Base-by-base conservation (phyloP, 2,888 invertebrate genomes). In the Drosophila rellima region DNA sequence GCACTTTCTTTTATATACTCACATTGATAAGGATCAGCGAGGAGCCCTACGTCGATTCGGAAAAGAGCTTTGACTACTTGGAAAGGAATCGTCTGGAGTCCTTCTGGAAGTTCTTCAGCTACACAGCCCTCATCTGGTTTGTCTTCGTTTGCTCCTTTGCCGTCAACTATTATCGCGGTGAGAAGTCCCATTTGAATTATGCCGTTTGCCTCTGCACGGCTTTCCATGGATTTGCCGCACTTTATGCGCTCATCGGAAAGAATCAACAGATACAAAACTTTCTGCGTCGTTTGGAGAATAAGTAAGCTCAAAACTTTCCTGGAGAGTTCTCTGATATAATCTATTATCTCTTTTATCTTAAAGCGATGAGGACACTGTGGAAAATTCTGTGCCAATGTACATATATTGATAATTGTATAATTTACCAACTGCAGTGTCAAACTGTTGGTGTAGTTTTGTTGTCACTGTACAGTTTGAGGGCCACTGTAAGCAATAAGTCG, bases 211-310 rank as follows among this genome's bases (percentile, higher is more conserved):
- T 91, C 11, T 86, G 82, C 56, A 80, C 80, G 47, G 84, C 83
- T 4, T 78, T 90, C 6, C 90, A 91, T 35, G 90, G 90, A 1
- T 90, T 91, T 37, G 88, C 89, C 17, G 87, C 90, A 2, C 78
- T 91, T 29, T 90, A 88, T 39, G 79, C 91, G 0, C 60, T 91
- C 6, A 71, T 91, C 15, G 90, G 90, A 0, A 88, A 90, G 42
- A 91, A 91, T 61, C 83, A 80, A 29, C 90, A 91, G 51, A 78
- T 91, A 1, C 91, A 91, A 63, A 75, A 88, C 45, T 91, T 90
- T 61, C 67, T 91, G 51, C 77, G 84, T 0, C 79, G 90, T 29
- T 90, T 90, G 8, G 83, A 88, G 18, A 88, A 90, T 45, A 73
- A 74, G 91, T 90, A 60, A 78, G 87, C 63, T 8, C 0, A 7